Conservation (phyloP, 2,888 invertebrate species). For the Spicauda simplicius region DNA sequence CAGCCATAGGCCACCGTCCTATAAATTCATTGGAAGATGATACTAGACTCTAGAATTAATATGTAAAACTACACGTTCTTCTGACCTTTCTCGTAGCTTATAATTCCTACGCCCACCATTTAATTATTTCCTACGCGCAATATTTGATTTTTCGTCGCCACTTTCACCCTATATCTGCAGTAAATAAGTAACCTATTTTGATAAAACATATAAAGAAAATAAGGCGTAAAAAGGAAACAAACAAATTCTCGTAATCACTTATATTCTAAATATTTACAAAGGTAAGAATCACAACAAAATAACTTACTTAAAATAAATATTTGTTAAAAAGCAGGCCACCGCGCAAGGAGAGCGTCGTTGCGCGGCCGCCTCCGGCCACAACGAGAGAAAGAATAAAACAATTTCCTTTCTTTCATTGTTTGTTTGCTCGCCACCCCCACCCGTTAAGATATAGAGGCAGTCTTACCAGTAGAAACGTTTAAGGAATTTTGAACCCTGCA, state of each 20-base stretch:
- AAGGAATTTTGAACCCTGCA: background rate
- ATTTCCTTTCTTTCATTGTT: background rate
- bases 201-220: too few species aligned
- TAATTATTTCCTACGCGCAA: too few species aligned
- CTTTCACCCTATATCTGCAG: too few species aligned
- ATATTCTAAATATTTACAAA: slow-evolving; percentile 69
- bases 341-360: background rate
- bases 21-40: too few species aligned
- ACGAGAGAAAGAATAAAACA: background rate
- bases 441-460: background rate
- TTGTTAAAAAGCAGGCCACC: slow-evolving; percentile 44
- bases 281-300: slow-evolving; percentile 73
- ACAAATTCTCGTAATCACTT: slow-evolving; percentile 51
- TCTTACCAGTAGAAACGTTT: background rate
- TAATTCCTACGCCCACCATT: too few species aligned
- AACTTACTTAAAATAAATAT: slow-evolving; percentile 72
- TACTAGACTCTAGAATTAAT: too few species aligned
- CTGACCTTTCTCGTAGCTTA: too few species aligned
- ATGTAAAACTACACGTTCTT: too few species aligned
- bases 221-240: slow-evolving; percentile 41
- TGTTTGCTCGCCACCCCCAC: background rate
- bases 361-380: too few species aligned
- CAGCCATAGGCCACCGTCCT: too few species aligned
- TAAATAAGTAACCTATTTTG: too few species aligned
- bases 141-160: too few species aligned